These are phyloP conservation scores for Sebastolobus altivelis DNA, from an alignment of 2,797 vertebrate species.

Conservation along the genomic window DNA sequence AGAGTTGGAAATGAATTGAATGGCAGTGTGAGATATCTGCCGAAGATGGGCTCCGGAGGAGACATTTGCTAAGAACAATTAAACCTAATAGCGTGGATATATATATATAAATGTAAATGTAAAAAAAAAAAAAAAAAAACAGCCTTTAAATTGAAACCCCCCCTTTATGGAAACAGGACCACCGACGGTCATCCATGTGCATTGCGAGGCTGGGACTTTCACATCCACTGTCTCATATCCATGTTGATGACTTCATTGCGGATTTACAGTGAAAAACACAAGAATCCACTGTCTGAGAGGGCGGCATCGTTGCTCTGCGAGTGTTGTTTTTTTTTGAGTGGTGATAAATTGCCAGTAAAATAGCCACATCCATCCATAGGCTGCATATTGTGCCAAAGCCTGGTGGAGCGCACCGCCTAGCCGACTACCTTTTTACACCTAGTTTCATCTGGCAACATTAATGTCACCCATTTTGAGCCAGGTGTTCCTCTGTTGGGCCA, in stretches of 20 bases:
- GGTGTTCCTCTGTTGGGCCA: constrained; percentile 79
- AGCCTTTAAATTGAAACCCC: not conserved
- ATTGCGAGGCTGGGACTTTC: constrained; percentile 60
- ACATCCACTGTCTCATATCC: constrained; percentile 59
- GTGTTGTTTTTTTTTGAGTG: constrained; percentile 28
- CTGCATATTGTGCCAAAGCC: constrained; percentile 39
- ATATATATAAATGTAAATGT: not conserved
- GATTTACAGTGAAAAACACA: constrained; percentile 81
- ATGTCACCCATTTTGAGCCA: constrained; percentile 82
- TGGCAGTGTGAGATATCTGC: constrained; percentile 75
- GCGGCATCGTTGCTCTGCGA: constrained; percentile 70
- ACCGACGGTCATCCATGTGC: constrained; percentile 65
- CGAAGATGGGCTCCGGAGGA: constrained; percentile 80
- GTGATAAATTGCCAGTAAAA: constrained; percentile 62
- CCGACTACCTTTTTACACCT: constrained; percentile 36
- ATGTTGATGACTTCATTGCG: constrained; percentile 83
- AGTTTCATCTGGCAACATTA: constrained; percentile 69
- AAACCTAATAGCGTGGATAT: constrained; percentile 12
- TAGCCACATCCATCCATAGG: constrained; percentile 49
- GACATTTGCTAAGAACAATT: constrained; percentile 68
- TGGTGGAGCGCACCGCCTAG: constrained; percentile 35
- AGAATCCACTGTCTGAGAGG: constrained; percentile 76
- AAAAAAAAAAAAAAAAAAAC: not conserved
- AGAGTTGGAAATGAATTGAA: constrained; percentile 76
- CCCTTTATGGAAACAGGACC: constrained; percentile 55